Evolutionary conservation across 2,888 invertebrate genomes (phyloP).

Genomic region (Oscheius sp.): DNA sequence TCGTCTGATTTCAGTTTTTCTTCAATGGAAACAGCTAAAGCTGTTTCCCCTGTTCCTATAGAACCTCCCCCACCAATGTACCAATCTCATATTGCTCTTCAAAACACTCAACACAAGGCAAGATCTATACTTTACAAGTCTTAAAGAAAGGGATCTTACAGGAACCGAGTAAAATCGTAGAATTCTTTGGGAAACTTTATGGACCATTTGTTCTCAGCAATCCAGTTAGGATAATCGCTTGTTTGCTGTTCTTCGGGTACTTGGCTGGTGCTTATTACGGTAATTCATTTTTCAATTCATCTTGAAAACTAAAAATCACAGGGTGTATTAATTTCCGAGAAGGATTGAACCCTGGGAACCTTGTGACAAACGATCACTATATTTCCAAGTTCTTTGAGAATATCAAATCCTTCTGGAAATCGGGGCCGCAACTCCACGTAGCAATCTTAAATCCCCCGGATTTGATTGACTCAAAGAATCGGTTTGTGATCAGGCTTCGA

Average conservation of each 20-base stretch:
- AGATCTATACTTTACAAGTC: no score
- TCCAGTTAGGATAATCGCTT: conserved; percentile 43
- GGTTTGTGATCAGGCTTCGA: background rate
- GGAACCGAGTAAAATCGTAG: conserved; percentile 39
- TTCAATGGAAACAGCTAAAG: conserved; percentile 34
- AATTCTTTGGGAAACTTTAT: conserved; percentile 60
- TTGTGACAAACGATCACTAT: conserved; percentile 68
- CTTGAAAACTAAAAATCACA: background rate
- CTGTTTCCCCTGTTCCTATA: conserved; percentile 3
- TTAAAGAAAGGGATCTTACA: background rate
- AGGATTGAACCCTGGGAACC: conserved; percentile 67
- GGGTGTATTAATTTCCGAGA: conserved; percentile 75
- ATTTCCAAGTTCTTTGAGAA: conserved; percentile 65
- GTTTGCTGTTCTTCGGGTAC: conserved; percentile 54
- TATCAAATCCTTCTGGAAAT: conserved; percentile 66
- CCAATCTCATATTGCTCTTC: conserved; percentile 16
- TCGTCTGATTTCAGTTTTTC: conserved; percentile 42
- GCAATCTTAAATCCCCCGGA: conserved; percentile 65
- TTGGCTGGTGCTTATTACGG: conserved; percentile 48
- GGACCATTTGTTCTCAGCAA: conserved; percentile 63
- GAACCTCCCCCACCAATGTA: conserved; percentile 15
- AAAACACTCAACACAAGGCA: conserved; percentile 7
- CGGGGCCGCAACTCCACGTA: conserved; percentile 65
- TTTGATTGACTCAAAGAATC: conserved; percentile 41
- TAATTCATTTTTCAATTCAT: background rate